phyloP scores from a whole-genome alignment of 2,888 invertebrate species.

The Thereva nobilitata region DNA sequence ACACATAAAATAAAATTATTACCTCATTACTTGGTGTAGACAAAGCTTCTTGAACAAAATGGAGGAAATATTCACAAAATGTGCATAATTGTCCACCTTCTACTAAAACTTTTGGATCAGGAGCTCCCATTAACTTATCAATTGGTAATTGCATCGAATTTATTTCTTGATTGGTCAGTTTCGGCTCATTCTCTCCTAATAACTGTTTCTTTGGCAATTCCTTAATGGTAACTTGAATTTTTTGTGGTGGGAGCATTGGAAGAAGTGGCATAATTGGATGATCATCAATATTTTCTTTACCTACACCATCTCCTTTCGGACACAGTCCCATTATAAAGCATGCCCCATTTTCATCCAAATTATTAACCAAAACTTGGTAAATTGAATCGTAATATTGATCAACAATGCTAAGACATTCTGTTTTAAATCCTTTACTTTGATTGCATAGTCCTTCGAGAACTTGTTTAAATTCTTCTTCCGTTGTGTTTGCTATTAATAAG shows the following conservation, averaged over 20 bases:
- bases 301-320: constrained; percentile 48
- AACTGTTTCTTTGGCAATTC: constrained; percentile 42
- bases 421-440: constrained; percentile 73
- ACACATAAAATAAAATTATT: constrained; percentile 44
- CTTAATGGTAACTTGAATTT: constrained; percentile 52
- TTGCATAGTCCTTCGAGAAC: constrained; percentile 79
- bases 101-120: constrained; percentile 50
- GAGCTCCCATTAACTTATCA: constrained; percentile 58
- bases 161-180: constrained; percentile 51
- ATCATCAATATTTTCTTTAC: neutral
- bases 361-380: constrained; percentile 70
- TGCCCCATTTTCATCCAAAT: constrained; percentile 70
- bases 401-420: constrained; percentile 76
- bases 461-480: constrained; percentile 77
- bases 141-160: constrained; percentile 61
- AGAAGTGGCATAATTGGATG: constrained; percentile 66
- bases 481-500: constrained; percentile 81
- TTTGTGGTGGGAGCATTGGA: constrained; percentile 59
- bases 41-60: constrained; percentile 74
- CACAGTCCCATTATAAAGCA: constrained; percentile 68
- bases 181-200: constrained; percentile 52
- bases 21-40: constrained; percentile 72
- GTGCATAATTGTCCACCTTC: constrained; percentile 66
- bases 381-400: constrained; percentile 77
- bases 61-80: constrained; percentile 81